Evolutionary conservation across 1,140 invertebrate genomes (phyloP), one percentile per base, ranked within the genome.

Genomic region (Calosoma granatense): DNA sequence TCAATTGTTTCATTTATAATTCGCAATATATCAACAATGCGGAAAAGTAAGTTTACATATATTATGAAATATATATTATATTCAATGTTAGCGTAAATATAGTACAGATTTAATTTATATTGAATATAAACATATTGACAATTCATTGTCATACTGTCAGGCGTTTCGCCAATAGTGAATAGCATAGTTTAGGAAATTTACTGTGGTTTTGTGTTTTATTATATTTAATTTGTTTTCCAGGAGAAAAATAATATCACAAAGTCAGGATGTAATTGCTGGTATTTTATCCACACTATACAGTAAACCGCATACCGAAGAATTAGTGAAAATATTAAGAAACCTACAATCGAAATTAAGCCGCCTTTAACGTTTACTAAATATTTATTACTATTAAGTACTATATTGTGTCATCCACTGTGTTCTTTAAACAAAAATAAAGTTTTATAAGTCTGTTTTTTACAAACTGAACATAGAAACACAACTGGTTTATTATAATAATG

Each of bases 221-320:
- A 47, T 53, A 51, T 57, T 56, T 59, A 30, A 62, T 63, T 62
- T 51, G 22, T 56, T 68, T 72, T 73, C 21, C 60, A 83, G 81
- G 61, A 71, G 78, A 53, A 76, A 78, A 60, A 76, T 84, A 54
- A 76, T 81, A 56, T 79, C 81, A 1, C 78, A 82, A 57, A 81
- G 81, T 26, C 80, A 84, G 65, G 84, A 86, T 60, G 76, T 85
- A 2, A 78, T 86, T 53, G 81, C 82, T 0, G 80, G 78, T 22
- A 81, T 83, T 65, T 72, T 86, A 26, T 83, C 81, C 47, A 78
- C 78, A 51, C 71, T 85, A 2, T 85, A 85, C 65, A 82, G 80
- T 61, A 85, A 85, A 70, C 76, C 82, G 14, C 81, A 82, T 62
- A 79, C 80, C 14, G 72, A 77, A 51, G 67, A 76, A 54, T 65